Evolutionary conservation across 2,797 vertebrate species (phyloP), one percentile per base, ranked within the genome.

Genomic region (Acanthornis magna): DNA sequence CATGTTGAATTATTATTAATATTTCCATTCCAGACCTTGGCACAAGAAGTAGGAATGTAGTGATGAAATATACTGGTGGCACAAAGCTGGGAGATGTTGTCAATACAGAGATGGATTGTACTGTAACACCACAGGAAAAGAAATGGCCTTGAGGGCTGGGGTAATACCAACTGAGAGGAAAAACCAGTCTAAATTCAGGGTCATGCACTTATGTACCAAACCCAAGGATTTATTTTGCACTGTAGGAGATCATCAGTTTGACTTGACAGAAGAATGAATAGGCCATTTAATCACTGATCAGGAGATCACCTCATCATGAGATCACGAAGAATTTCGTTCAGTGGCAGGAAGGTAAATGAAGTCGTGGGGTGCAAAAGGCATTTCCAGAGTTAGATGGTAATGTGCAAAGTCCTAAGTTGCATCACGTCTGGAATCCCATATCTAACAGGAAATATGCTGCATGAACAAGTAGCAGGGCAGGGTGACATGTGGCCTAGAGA

Each of bases 1-100:
- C 51, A 34, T 53, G 36, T 72, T 29, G 74, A 94, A 92, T 87
- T 85, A 54, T 85, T 91, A 88, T 91, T 93, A 95, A 87, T 82
- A 94, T 95, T 94, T 95, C 42, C 32, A 27, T 88, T 93, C 66
- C 26, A 48, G 81, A 67, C 76, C 63, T 90, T 90, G 70, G 76
- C 80, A 79, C 2, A 32, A 72, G 57, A 76, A 90, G 38, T 84
- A 68, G 66, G 55, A 90, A 42, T 32, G 5, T 16, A 81, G 48
- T 60, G 88, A 68, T 93, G 78, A 87, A 89, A 93, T 91, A 42
- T 45, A 81, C 38, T 55, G 55, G 73, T 88, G 85, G 43, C 55
- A 78, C n/a, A 86, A 86, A 88, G 29, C 79, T 90, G 26, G 38
- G 45, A 88, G 47, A 32, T 48, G 42, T 54, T 94, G 76, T 90